phyloP scores from a whole-genome alignment of 2,113 vertebrate genomes.

The Seriola rivoliana region DNA sequence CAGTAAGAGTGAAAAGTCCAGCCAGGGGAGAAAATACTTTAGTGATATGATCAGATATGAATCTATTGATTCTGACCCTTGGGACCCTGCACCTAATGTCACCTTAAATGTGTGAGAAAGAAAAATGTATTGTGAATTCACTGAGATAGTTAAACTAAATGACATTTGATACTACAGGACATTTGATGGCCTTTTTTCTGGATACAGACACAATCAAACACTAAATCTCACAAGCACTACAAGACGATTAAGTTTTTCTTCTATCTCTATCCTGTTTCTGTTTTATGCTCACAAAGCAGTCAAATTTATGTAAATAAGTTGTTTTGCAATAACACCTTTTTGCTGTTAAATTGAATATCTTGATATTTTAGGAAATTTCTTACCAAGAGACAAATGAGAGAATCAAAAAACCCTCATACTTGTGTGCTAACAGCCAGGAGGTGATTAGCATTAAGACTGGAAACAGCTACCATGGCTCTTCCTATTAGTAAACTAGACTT shows the following conservation, averaged over 20 bases:
- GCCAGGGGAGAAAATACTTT: neutral
- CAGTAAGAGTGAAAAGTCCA: neutral
- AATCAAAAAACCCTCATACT: neutral
- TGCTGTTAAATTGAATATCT: neutral
- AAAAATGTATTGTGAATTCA: neutral
- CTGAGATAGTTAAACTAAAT: neutral
- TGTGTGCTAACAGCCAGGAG: neutral
- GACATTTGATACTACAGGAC: too few relatives aligned
- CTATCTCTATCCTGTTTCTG: neutral
- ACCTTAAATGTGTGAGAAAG: neutral
- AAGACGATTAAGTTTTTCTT: neutral
- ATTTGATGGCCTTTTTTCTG: neutral
- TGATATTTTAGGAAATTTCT: neutral
- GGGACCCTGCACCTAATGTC: neutral
- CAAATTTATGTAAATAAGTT: neutral
- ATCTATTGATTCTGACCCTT: neutral
- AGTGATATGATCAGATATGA: neutral
- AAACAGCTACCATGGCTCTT: neutral
- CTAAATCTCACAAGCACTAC: neutral
- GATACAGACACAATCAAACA: neutral
- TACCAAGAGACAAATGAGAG: neutral
- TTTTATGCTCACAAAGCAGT: neutral
- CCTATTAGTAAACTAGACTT: too few relatives aligned
- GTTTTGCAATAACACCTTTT: neutral
- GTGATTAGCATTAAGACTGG: too few relatives aligned